Conservation (phyloP, 2,113 vertebrate species). For the Ranitomeya imitator region DNA sequence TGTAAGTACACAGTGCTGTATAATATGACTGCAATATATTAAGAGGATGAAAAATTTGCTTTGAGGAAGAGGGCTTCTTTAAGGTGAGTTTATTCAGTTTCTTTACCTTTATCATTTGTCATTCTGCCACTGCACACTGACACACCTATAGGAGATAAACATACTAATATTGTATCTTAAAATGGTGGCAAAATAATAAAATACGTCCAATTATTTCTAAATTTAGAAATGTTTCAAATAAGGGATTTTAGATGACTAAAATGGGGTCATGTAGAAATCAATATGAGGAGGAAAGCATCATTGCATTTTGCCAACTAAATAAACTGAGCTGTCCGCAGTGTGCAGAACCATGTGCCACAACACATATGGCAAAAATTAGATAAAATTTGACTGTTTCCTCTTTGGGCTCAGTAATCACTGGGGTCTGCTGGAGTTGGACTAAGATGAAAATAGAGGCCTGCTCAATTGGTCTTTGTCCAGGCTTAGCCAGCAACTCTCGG, state of each 20-base stretch:
- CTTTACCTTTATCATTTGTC: too few species aligned
- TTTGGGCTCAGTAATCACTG: neutral
- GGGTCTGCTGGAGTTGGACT: neutral
- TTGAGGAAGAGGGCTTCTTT: too few species aligned
- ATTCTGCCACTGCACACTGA: neutral
- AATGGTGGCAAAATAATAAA: neutral
- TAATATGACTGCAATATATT: too few species aligned
- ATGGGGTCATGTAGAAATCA: neutral
- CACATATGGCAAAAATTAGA: neutral
- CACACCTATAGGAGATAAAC: neutral
- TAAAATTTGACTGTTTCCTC: neutral
- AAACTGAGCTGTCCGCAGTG: neutral
- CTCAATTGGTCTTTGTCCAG: neutral
- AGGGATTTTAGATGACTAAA: neutral
- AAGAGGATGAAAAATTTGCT: too few species aligned
- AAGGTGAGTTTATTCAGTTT: too few species aligned
- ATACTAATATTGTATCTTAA: neutral
- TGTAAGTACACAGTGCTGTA: too few species aligned
- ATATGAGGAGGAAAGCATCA: neutral
- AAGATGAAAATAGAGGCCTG: neutral
- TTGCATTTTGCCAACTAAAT: neutral
- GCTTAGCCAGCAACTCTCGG: neutral
- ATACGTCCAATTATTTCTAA: neutral
- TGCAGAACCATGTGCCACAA: neutral
- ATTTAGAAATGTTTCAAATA: neutral